phyloP scores from a whole-genome alignment of 2,797 vertebrate species.

The Anableps anableps region DNA sequence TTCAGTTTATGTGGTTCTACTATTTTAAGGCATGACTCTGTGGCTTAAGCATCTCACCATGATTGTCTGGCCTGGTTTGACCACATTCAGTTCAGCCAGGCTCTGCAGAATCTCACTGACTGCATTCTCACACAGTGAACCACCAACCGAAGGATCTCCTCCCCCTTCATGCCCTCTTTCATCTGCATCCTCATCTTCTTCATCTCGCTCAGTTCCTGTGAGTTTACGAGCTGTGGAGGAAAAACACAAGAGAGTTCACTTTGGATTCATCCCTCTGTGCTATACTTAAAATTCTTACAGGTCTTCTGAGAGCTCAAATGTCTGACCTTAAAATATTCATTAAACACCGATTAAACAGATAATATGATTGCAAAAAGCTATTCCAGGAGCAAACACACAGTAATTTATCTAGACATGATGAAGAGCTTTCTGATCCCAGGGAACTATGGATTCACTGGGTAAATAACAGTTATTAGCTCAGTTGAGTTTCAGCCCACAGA shows the following conservation, averaged over 20 bases:
- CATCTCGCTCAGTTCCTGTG: slow-evolving; percentile 71
- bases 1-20: too few species aligned
- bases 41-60: slow-evolving; percentile 74
- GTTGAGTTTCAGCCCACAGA: slow-evolving; percentile 5
- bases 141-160: slow-evolving; percentile 41
- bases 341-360: background rate
- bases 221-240: slow-evolving; percentile 75
- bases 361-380: background rate
- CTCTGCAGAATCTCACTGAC: slow-evolving; percentile 81
- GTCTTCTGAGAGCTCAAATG: background rate
- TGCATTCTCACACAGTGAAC: slow-evolving; percentile 76
- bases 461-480: slow-evolving; percentile 59
- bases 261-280: background rate
- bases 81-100: slow-evolving; percentile 80
- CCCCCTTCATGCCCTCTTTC: slow-evolving; percentile 42
- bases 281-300: background rate
- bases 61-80: slow-evolving; percentile 79
- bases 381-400: slow-evolving; percentile 11
- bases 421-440: slow-evolving; percentile 6
- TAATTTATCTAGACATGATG: background rate
- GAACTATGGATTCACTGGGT: slow-evolving; percentile 22
- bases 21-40: background rate
- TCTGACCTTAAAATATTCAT: background rate
- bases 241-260: background rate
- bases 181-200: slow-evolving; percentile 55